phyloP scores from a whole-genome alignment of 2,113 vertebrate species.

The Sinocyclocheilus anshuiensis region DNA sequence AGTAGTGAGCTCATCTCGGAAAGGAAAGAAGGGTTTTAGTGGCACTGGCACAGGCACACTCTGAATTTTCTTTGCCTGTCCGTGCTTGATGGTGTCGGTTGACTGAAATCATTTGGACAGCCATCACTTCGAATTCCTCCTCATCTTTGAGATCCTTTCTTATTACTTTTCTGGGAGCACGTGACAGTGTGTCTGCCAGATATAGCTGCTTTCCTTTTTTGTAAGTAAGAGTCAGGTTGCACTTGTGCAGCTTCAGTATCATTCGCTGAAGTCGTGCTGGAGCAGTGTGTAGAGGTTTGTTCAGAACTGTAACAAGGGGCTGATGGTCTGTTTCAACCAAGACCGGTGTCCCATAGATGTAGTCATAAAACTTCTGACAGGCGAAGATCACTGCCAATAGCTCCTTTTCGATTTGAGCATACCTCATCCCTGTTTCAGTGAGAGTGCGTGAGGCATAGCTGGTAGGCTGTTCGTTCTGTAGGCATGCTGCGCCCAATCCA shows the following conservation, averaged over 20 bases:
- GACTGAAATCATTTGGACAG: not conserved
- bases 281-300: not conserved
- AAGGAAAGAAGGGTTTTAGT: not conserved
- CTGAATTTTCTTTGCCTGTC: too few species aligned
- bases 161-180: not conserved
- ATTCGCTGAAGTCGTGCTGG: not conserved
- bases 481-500: too few species aligned
- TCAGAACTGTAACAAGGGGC: not conserved
- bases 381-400: too few species aligned
- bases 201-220: slow-evolving; percentile 40
- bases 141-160: not conserved
- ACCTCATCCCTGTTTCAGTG: too few species aligned
- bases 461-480: too few species aligned
- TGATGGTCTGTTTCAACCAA: not conserved
- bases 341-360: too few species aligned
- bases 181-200: slow-evolving; percentile 37
- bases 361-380: too few species aligned
- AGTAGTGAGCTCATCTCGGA: not conserved
- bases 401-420: too few species aligned
- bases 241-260: slow-evolving; percentile 30
- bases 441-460: too few species aligned
- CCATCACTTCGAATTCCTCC: not conserved
- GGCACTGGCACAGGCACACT: too few species aligned
- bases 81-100: not conserved
- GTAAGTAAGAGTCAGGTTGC: slow-evolving; percentile 23